phyloP scores from a whole-genome alignment of 2,888 invertebrate species.

The Lasioglossum figueresi region DNA sequence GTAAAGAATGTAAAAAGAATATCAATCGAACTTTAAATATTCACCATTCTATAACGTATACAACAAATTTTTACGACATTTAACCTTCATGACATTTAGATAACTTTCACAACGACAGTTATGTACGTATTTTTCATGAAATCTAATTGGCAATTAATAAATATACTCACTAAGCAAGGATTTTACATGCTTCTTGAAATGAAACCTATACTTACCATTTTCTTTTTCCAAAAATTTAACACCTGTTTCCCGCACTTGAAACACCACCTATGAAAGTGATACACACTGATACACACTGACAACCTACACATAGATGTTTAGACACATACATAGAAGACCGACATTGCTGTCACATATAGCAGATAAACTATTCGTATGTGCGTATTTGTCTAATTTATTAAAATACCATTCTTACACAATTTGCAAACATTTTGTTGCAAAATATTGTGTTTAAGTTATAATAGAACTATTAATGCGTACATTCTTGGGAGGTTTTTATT shows the following conservation, averaged over 20 bases:
- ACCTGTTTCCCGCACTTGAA: constrained; percentile 37
- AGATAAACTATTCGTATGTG: constrained; percentile 12
- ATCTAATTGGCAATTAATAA: constrained; percentile 29
- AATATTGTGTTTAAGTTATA: neutral
- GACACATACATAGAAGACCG: neutral
- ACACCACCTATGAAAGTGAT: constrained; percentile 17
- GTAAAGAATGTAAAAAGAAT: constrained; percentile 6
- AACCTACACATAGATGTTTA: neutral
- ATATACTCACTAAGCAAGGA: constrained; percentile 35
- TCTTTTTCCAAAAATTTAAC: constrained; percentile 36
- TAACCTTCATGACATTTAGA: constrained; percentile 54
- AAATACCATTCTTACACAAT: neutral
- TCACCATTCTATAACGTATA: constrained; percentile 23
- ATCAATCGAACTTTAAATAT: constrained; percentile 19
- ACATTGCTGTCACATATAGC: neutral
- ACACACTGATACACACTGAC: neutral
- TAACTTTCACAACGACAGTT: constrained; percentile 33
- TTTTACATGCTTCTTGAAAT: constrained; percentile 43
- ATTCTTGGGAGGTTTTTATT: neutral
- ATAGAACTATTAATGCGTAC: neutral
- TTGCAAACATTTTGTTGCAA: neutral
- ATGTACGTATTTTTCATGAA: constrained; percentile 17
- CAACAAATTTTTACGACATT: constrained; percentile 28
- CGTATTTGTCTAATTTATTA: neutral
- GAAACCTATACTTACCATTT: constrained; percentile 60